These are phyloP conservation scores for Panthera tigris DNA, from an alignment of 2,113 vertebrate species.

Conservation along the genomic window DNA sequence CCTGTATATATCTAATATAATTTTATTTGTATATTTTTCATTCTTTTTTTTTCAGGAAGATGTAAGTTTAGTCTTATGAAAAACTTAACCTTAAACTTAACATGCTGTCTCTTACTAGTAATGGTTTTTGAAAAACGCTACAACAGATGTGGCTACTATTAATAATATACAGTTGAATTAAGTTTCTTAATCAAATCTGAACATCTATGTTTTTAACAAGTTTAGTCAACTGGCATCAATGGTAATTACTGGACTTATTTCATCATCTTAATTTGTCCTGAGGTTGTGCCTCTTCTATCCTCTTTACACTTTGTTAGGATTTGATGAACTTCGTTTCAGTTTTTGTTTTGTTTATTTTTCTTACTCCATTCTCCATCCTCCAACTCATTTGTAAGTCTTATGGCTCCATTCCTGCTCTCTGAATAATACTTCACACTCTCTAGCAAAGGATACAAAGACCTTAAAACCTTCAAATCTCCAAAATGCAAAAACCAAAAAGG, in stretches of 20 bases:
- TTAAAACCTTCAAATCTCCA: not conserved
- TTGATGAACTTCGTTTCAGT: not conserved
- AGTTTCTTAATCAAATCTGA: not conserved
- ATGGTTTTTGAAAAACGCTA: not conserved
- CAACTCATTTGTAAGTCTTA: not conserved
- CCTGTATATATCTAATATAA: not conserved
- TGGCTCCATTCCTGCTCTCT: not conserved
- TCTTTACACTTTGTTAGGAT: not conserved
- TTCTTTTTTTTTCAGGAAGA: not conserved
- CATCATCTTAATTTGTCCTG: not conserved
- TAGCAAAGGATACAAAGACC: not conserved
- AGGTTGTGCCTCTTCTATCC: not conserved
- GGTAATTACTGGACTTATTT: not conserved
- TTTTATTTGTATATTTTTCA: not conserved
- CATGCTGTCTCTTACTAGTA: not conserved
- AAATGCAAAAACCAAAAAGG: not conserved
- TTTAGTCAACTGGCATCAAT: not conserved
- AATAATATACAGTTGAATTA: not conserved
- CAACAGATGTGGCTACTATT: not conserved
- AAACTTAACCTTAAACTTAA: not conserved
- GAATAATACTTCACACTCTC: not conserved
- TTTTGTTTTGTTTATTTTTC: not conserved
- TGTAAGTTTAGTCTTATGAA: not conserved
- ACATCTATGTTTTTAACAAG: not conserved
- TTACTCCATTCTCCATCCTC: not conserved